Evolutionary conservation across 2,113 vertebrate genomes (phyloP).

Genomic region (Cephalopholis sonnerati): DNA sequence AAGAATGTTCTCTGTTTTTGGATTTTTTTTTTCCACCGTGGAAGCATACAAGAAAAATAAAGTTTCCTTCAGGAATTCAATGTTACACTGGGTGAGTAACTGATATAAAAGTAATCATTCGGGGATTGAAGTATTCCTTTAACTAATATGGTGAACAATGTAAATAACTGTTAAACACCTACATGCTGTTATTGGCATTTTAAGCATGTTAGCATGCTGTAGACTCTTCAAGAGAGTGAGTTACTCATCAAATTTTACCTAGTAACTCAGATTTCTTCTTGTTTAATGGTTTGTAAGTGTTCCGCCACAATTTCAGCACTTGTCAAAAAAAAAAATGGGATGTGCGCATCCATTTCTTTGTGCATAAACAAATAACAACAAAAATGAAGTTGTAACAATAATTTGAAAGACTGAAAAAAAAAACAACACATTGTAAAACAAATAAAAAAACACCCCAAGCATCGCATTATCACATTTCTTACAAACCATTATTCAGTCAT

Average conservation of each 20-base stretch:
- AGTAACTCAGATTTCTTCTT: neutral
- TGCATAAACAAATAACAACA: neutral
- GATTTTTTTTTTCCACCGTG: too few species aligned
- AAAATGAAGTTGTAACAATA: neutral
- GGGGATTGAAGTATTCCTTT: too few species aligned
- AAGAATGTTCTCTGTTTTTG: too few species aligned
- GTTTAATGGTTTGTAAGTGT: neutral
- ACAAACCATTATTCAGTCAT: slow-evolving; percentile 11
- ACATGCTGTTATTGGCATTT: neutral
- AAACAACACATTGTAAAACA: neutral
- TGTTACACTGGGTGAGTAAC: too few species aligned
- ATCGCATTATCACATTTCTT: slow-evolving; percentile 14
- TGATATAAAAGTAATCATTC: too few species aligned
- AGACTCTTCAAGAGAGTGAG: neutral
- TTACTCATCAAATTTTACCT: neutral
- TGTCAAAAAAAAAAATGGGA: too few species aligned
- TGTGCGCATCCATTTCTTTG: neutral
- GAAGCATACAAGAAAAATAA: too few species aligned
- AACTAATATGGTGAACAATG: neutral
- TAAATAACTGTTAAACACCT: neutral
- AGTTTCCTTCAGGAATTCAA: too few species aligned
- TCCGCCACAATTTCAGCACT: neutral
- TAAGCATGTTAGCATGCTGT: neutral
- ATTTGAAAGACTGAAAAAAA: neutral
- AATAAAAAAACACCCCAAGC: neutral